These are phyloP conservation scores for Panurus biarmicus DNA, from an alignment of 2,113 vertebrate species.

Conservation along the genomic window DNA sequence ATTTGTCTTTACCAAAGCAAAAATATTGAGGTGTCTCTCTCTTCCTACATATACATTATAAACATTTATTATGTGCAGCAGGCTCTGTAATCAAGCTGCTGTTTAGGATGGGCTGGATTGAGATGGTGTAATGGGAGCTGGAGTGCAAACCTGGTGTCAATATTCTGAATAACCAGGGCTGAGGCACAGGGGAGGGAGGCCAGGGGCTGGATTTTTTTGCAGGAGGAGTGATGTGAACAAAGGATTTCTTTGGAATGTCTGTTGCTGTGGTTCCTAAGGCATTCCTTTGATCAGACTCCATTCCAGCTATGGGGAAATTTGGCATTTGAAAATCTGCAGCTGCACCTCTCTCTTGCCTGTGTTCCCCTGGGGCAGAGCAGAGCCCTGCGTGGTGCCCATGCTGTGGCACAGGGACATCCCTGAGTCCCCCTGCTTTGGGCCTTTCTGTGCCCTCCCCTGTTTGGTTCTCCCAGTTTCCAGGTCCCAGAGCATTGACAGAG, in stretches of 20 bases:
- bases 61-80: constrained; percentile 46
- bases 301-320: neutral
- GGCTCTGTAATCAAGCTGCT: constrained; percentile 54
- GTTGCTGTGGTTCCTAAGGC: neutral
- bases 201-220: too few relatives aligned
- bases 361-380: neutral
- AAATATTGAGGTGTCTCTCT: constrained; percentile 67
- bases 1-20: constrained; percentile 69
- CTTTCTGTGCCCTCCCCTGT: neutral
- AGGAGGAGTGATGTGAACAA: neutral
- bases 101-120: constrained; percentile 26
- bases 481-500: neutral
- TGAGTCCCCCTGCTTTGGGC: neutral
- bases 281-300: neutral
- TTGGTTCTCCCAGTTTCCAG: neutral
- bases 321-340: too few relatives aligned
- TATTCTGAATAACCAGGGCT: neutral
- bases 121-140: neutral
- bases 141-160: constrained; percentile 2
- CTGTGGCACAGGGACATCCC: too few relatives aligned
- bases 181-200: neutral
- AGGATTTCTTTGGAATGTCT: neutral
- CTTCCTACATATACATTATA: constrained; percentile 14
- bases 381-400: too few relatives aligned
- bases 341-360: neutral